Base-by-base conservation (phyloP, 2,113 vertebrate genomes). In the Melanocharis versteri region DNA sequence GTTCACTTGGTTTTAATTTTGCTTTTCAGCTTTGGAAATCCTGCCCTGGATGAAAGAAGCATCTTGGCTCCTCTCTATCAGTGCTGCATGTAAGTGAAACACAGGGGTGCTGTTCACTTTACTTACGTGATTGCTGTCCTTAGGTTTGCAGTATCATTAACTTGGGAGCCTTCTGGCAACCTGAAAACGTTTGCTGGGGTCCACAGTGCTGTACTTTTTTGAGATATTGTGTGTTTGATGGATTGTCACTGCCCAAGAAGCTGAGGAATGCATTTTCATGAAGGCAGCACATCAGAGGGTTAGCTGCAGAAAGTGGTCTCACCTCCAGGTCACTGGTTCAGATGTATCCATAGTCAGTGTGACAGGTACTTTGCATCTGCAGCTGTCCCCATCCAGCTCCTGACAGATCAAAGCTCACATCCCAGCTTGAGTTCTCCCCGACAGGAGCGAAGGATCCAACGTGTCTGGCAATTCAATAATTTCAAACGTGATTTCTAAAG, bases 51-150 rank as follows among this genome's bases (percentile, higher is more conserved):
- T 93, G 99, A 99, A 98, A 98, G 99, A 97, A 99, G 99, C 96
- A 99, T 99, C 93, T 98, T 99, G 20, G 99, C 99, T 61, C 99
- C 99, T 42, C 98, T 99, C 64, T 99, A 99, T 94, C 99, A 99
- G 97, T 99, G 99, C 88, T 99, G 99, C 99, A 99, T 99, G 99
- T 99, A 98, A 99, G 99, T 98, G 87, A 79, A 62, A 13, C 13
- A 16, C 30, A 35, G 71, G 50, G 26, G 22, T 91, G 35, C 58
- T 68, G 28, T 35, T 91, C 33, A 21, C 54, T 83, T 85, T 13
- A 16, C 28, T 50, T 80, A 17, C 2, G 30, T 47, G 54, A n/a
- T 42, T 80, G 57, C 33, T 94, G 45, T 37, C 53, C 57, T 54
- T 62, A 56, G 48, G 64, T 57, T 58, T 80, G 80, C 21, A 42